Base-by-base conservation (phyloP, 2,113 vertebrate species). In the Eurystomus gularis region DNA sequence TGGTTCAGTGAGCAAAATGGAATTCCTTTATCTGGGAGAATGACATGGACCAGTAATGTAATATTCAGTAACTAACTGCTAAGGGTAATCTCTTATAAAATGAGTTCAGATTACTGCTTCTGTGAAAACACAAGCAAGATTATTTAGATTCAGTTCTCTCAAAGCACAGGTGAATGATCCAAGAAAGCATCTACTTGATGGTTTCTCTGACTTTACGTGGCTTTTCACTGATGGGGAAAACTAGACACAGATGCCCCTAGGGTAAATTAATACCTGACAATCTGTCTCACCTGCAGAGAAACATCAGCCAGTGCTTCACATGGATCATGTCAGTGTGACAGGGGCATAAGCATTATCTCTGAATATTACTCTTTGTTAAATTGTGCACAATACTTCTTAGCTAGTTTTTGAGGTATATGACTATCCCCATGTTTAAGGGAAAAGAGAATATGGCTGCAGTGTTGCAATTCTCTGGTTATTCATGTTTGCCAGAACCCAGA, bases 221-320 rank as follows among this genome's bases (percentile, higher is more conserved):
- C 64, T 95, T 88, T 69, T 92, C 57, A 71, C 11, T 61, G 72
- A 68, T 31, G 55, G 5, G 15, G 35, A 86, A 92, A 58, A 64
- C 64, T 71, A 86, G 68, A 78, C 39, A 33, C 71, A 90, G 78
- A 86, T 79, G 81, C 52, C 81, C 61, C 91, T 23, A 95, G 72
- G 81, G 60, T 71, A 93, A 95, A 91, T 64, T 84, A 48, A 37
- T 92, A 57, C 60, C 52, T 92, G 88, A 79, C 65, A 91, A 28
- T 92, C 66, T 93, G 79, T 94, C 60, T 90, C 46, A 42, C 55
- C 55, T 54, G 64, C 60, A 81, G 37, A 78, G 91, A 68, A 83
- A 44, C 12, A 19, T 68, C 8, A 9, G 4, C 20, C 4, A 3
- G 21, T 64, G 60, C 46, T 92, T 88, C 72, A 51, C 19, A 46